Conservation (phyloP, 2,888 invertebrate species). For the Andrena bucephala region DNA sequence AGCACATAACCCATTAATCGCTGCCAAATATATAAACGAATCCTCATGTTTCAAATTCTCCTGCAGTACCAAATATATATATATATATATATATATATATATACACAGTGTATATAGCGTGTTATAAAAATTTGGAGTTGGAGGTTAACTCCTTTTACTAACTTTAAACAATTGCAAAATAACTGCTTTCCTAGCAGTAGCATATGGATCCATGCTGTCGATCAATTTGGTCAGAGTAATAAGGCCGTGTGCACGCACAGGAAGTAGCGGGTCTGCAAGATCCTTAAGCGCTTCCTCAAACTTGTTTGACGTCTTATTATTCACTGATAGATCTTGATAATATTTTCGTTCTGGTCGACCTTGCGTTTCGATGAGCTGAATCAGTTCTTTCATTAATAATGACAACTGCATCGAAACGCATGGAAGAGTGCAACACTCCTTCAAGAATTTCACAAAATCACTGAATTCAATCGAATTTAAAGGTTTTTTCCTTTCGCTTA, state of each 20-base stretch:
- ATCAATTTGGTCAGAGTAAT: conserved; percentile 91
- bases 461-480: conserved; percentile 79
- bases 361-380: conserved; percentile 77
- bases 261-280: conserved; percentile 90
- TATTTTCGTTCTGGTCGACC: conserved; percentile 68
- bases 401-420: conserved; percentile 70
- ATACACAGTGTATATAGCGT: no score
- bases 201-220: conserved; percentile 88
- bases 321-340: conserved; percentile 76
- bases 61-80: conserved; percentile 84
- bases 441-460: conserved; percentile 78
- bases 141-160: conserved; percentile 65
- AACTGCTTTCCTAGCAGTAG: conserved; percentile 88
- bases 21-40: conserved; percentile 92
- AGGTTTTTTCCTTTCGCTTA: conserved; percentile 73
- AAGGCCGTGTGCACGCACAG: conserved; percentile 93
- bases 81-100: conserved; percentile 16
- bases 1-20: conserved; percentile 91
- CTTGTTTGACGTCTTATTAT: conserved; percentile 80
- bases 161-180: conserved; percentile 91
- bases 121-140: not conserved
- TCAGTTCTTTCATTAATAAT: conserved; percentile 79
- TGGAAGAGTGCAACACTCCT: conserved; percentile 32
- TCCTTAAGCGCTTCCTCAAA: conserved; percentile 89
- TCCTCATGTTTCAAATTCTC: conserved; percentile 92